Percentiles rank a stretch among this genome's conserved stretches.
Evolutionary conservation across 2,888 invertebrate species (phyloP).

Genomic region (Lasioglossum figueresi): DNA sequence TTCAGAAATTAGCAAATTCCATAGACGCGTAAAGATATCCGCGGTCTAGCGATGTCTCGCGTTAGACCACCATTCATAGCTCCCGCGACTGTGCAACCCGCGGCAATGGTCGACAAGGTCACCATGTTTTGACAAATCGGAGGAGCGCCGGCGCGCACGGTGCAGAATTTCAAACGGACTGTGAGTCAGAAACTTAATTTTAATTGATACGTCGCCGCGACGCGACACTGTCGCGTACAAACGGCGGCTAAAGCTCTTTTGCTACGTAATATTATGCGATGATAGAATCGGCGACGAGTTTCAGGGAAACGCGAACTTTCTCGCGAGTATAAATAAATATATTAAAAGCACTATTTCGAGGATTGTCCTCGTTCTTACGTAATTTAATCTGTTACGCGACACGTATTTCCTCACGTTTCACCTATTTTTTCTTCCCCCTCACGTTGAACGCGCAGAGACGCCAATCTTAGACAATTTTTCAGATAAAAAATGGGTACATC

Average conservation of each 20-base stretch:
- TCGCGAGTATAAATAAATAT: slow-evolving; percentile 38
- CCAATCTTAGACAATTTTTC: no score
- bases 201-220: slow-evolving; percentile 49
- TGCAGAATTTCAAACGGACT: slow-evolving; percentile 57
- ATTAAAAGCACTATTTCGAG: slow-evolving; percentile 37
- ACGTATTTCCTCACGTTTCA: not conserved
- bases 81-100: slow-evolving; percentile 38
- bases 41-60: not conserved
- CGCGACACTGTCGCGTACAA: slow-evolving; percentile 18
- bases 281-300: slow-evolving; percentile 13
- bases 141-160: slow-evolving; percentile 43
- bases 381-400: not conserved
- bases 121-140: slow-evolving; percentile 60
- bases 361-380: slow-evolving; percentile 29
- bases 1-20: not conserved
- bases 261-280: slow-evolving; percentile 41
- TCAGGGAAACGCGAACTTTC: slow-evolving; percentile 11
- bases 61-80: slow-evolving; percentile 38
- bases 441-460: not conserved
- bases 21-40: not conserved
- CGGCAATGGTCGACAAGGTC: slow-evolving; percentile 58
- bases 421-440: not conserved
- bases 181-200: slow-evolving; percentile 64
- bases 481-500: no score
- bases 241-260: slow-evolving; percentile 20